Evolutionary conservation across 2,113 vertebrate species (phyloP).

Genomic region (Seriola rivoliana): DNA sequence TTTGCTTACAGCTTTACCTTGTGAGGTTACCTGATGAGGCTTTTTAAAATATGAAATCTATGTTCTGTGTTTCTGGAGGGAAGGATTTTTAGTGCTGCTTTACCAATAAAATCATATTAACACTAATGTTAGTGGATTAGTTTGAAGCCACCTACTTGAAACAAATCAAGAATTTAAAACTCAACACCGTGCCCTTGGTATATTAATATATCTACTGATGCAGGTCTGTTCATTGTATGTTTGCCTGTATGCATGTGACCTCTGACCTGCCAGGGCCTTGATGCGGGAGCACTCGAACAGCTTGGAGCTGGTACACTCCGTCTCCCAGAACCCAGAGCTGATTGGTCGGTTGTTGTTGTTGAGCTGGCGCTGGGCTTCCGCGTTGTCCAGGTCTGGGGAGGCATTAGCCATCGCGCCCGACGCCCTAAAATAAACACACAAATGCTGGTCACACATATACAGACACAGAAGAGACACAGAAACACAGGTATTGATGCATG

Average conservation of each 20-base stretch:
- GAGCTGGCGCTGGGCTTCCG: conserved; percentile 89
- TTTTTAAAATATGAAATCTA: neutral
- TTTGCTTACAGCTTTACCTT: neutral
- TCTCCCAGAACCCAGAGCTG: conserved; percentile 86
- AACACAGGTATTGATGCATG: neutral
- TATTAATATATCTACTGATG: neutral
- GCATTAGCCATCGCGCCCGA: conserved; percentile 88
- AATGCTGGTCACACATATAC: neutral
- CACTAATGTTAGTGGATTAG: too few relatives aligned
- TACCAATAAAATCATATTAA: too few relatives aligned
- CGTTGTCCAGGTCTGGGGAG: conserved; percentile 91
- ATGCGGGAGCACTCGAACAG: conserved; percentile 95
- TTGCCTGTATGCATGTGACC: conserved; percentile 46
- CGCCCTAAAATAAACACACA: conserved; percentile 55
- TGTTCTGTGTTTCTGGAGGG: neutral
- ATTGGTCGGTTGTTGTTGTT: conserved; percentile 92
- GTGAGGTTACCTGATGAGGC: neutral
- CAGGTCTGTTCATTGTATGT: conserved; percentile 7
- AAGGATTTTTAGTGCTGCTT: too few relatives aligned
- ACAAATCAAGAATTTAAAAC: too few relatives aligned
- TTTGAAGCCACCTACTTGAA: too few relatives aligned
- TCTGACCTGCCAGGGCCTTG: conserved; percentile 92
- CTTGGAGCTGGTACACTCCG: conserved; percentile 88
- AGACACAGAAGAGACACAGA: neutral
- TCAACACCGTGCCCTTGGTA: neutral